Evolutionary conservation across 2,888 invertebrate species (phyloP).

Genomic region (Nephrocerus scutellatus): DNA sequence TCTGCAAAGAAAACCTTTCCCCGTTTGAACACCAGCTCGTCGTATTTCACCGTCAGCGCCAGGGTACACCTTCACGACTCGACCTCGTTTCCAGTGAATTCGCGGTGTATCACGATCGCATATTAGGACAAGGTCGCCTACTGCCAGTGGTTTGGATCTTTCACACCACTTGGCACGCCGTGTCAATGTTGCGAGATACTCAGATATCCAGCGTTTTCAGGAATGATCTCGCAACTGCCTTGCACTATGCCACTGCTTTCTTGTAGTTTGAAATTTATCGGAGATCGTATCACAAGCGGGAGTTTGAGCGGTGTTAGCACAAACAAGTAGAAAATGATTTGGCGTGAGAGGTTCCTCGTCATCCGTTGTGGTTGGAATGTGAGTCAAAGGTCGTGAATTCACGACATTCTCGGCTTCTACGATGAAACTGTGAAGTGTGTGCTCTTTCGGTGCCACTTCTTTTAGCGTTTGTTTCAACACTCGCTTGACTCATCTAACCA

Average conservation of each 20-base stretch:
- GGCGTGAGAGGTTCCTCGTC: constrained; percentile 11
- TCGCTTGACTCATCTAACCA: constrained; percentile 7
- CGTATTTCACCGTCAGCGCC: constrained; percentile 23
- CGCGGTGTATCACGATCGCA: constrained; percentile 20
- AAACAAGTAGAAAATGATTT: constrained; percentile 7
- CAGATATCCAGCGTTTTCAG: constrained; percentile 14
- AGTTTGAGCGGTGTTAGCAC: constrained; percentile 2
- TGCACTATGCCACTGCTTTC: constrained; percentile 12
- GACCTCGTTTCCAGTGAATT: constrained; percentile 18
- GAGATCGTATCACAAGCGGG: not conserved
- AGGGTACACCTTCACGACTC: constrained; percentile 17
- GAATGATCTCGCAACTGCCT: constrained; percentile 8
- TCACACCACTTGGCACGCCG: constrained; percentile 10
- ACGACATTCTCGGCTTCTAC: constrained; percentile 13
- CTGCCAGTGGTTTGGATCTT: not conserved
- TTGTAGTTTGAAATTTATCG: constrained; percentile 1
- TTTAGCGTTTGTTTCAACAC: constrained; percentile 6
- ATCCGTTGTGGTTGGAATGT: constrained; percentile 6
- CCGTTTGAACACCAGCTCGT: constrained; percentile 21
- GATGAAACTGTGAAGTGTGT: constrained; percentile 8
- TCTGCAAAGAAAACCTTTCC: constrained; percentile 18
- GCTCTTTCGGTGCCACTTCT: constrained; percentile 3
- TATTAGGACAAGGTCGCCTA: constrained; percentile 13
- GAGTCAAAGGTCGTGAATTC: constrained; percentile 9
- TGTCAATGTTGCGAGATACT: constrained; percentile 13